Conservation (phyloP, 2,113 vertebrate species). For the Oreochromis niloticus region DNA sequence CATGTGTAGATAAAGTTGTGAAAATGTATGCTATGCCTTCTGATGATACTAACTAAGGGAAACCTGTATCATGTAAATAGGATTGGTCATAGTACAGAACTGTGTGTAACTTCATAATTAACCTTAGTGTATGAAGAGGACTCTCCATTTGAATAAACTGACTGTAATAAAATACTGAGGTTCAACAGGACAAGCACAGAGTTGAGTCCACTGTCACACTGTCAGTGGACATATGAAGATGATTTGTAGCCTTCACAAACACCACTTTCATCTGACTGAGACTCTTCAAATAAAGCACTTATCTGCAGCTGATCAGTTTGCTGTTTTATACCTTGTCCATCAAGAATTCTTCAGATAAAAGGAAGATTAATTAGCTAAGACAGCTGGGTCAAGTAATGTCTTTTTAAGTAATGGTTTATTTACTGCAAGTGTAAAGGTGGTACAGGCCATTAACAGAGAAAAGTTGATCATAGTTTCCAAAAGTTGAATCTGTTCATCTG, state of each 20-base stretch:
- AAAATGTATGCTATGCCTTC: too few species aligned
- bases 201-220: too few species aligned
- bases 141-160: too few species aligned
- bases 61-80: too few species aligned
- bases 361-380: neutral
- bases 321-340: neutral
- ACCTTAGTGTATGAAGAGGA: too few species aligned
- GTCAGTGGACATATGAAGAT: neutral
- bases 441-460: neutral
- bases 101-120: too few species aligned
- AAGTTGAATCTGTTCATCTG: too few species aligned
- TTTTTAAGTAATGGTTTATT: neutral
- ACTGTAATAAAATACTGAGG: too few species aligned
- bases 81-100: too few species aligned
- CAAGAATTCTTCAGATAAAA: neutral
- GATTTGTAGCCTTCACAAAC: neutral
- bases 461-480: neutral
- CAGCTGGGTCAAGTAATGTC: neutral
- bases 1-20: too few species aligned
- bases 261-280: neutral
- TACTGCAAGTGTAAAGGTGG: neutral
- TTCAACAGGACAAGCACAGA: too few species aligned
- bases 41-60: too few species aligned
- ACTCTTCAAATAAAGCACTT: neutral
- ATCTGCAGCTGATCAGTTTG: neutral